A percentile compares a stretch with the other conserved stretches of the same genome.
These are phyloP conservation scores for Volucella zonaria DNA, from an alignment of 2,888 invertebrate species.

Conservation along the genomic window DNA sequence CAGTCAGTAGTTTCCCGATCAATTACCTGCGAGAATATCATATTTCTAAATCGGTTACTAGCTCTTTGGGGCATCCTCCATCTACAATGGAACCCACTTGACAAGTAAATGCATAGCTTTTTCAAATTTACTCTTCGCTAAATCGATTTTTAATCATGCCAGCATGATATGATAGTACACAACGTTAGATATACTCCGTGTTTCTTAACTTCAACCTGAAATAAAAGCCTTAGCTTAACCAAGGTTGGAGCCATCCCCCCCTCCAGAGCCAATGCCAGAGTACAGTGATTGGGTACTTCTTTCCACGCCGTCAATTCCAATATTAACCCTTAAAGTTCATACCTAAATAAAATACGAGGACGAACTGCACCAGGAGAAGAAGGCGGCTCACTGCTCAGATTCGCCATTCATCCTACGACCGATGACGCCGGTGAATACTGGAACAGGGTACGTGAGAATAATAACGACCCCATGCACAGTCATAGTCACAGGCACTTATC, in stretches of 20 bases:
- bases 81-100: conserved; percentile 22
- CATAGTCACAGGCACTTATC: conserved; percentile 59
- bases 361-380: conserved; percentile 38
- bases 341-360: conserved; percentile 49
- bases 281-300: conserved; percentile 46
- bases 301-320: conserved; percentile 60
- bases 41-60: too few species aligned
- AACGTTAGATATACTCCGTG: conserved; percentile 25
- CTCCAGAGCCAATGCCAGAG: not conserved
- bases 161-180: conserved; percentile 11
- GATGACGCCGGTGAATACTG: conserved; percentile 15
- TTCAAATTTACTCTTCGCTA: conserved; percentile 34
- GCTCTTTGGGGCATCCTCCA: not conserved
- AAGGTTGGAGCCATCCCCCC: too few species aligned
- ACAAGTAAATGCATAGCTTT: conserved; percentile 24
- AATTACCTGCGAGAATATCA: too few species aligned
- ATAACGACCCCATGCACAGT: conserved; percentile 61
- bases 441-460: conserved; percentile 58
- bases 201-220: not conserved
- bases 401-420: not conserved
- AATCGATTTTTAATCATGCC: conserved; percentile 54
- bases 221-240: not conserved
- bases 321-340: conserved; percentile 62
- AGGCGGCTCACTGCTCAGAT: conserved; percentile 7
- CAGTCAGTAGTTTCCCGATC: too few species aligned